Evolutionary conservation across 2,888 invertebrate species (phyloP).

Genomic region (Odontomyia ornata): DNA sequence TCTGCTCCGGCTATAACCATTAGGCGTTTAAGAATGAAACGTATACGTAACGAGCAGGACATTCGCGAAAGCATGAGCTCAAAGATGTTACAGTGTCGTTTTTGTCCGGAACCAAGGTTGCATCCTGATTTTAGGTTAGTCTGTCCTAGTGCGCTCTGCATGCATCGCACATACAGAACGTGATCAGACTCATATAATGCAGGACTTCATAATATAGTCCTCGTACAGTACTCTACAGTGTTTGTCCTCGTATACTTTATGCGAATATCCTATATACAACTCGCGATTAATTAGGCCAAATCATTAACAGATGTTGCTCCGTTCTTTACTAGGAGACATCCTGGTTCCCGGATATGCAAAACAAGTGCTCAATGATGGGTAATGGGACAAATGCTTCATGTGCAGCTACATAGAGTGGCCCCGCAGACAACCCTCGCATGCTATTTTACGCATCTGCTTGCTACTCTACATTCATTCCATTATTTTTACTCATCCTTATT

Average conservation of each 20-base stretch:
- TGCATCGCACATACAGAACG: not conserved
- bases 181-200: too few relatives aligned
- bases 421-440: conserved; percentile 17
- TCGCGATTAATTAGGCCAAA: conserved; percentile 65
- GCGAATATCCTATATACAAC: conserved; percentile 23
- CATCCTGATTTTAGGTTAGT: conserved; percentile 25
- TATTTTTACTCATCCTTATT: conserved; percentile 38
- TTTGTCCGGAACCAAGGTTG: not conserved
- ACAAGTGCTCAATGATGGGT: not conserved
- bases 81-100: not conserved
- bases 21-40: conserved; percentile 8
- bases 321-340: conserved; percentile 13
- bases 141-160: not conserved
- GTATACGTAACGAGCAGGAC: not conserved
- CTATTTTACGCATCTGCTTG: conserved; percentile 42
- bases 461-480: not conserved
- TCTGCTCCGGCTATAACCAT: not conserved
- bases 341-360: conserved; percentile 13
- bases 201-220: not conserved
- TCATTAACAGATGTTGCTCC: conserved; percentile 65
- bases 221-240: not conserved
- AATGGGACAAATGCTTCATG: conserved; percentile 16
- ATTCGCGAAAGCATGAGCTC: not conserved
- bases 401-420: not conserved
- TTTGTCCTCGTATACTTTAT: not conserved